Evolutionary conservation across 1,140 invertebrate genomes (phyloP).

Genomic region (Drosophila mauritiana): DNA sequence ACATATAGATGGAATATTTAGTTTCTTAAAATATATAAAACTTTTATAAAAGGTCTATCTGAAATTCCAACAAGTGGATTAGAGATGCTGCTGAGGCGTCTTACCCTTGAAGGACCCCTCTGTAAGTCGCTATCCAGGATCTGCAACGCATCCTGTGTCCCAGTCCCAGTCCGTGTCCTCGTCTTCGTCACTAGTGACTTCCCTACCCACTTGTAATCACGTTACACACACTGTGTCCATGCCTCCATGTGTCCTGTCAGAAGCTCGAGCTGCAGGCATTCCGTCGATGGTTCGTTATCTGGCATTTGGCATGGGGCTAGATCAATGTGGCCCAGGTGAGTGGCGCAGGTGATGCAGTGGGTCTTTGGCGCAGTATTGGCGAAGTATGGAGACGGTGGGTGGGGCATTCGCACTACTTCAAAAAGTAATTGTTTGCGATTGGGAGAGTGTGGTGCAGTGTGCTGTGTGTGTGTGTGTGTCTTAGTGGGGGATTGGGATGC

Average conservation of each 20-base stretch:
- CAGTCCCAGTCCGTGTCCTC: background rate
- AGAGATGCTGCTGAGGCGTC: background rate
- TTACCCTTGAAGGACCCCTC: background rate
- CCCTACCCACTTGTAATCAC: constrained; percentile 34
- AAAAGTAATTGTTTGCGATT: constrained; percentile 83
- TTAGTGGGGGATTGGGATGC: constrained; percentile 30
- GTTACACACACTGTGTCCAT: constrained; percentile 37
- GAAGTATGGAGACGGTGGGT: background rate
- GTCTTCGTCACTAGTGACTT: constrained; percentile 1
- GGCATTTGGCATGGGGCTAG: constrained; percentile 61
- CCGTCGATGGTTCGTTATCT: constrained; percentile 63
- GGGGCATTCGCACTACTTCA: constrained; percentile 62
- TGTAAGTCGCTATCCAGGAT: background rate
- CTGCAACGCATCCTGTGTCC: background rate
- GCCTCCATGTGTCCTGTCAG: constrained; percentile 40
- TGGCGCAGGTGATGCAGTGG: constrained; percentile 39
- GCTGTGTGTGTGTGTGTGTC: background rate
- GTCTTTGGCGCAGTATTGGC: constrained; percentile 5
- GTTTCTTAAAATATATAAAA: too few relatives aligned
- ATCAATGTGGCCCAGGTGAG: constrained; percentile 73
- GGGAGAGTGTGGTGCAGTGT: constrained; percentile 57
- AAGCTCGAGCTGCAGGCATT: constrained; percentile 59
- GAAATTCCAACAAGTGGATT: background rate
- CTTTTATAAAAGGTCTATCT: background rate
- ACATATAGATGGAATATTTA: too few relatives aligned